Evolutionary conservation across 64 coral and sea anemone species (phyloP).

Genomic region (Acropora yongei): DNA sequence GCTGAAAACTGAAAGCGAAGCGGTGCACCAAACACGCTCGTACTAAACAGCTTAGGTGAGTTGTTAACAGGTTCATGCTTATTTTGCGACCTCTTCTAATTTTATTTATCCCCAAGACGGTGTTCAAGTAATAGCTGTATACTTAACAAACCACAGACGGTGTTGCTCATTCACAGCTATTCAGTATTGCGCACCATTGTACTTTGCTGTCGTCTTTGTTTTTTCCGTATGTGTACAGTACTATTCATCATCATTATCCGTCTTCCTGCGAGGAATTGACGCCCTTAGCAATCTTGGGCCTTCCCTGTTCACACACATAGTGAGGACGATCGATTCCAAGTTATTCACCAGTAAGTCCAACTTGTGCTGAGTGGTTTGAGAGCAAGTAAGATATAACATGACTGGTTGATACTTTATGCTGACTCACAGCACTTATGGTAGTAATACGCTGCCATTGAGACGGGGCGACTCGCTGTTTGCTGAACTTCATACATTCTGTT

Average conservation of each 20-base stretch:
- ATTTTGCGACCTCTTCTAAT: not conserved
- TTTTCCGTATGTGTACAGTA: not conserved
- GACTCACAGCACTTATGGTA: not conserved
- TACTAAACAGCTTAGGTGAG: not conserved
- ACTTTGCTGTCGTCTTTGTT: not conserved
- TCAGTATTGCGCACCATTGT: not conserved
- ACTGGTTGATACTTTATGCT: not conserved
- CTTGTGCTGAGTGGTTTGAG: not conserved
- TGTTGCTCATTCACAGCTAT: not conserved
- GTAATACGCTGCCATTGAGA: not conserved
- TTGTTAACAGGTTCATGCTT: not conserved
- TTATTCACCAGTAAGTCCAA: not conserved
- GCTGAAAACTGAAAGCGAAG: not conserved
- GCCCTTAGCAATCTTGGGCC: no score
- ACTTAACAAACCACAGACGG: not conserved
- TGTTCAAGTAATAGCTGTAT: not conserved
- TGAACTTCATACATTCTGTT: no score
- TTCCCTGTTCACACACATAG: not conserved
- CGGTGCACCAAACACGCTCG: not conserved
- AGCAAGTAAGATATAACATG: not conserved
- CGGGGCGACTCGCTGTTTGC: not conserved
- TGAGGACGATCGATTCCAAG: not conserved
- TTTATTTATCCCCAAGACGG: not conserved
- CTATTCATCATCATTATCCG: not conserved
- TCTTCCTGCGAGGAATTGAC: not conserved